Evolutionary conservation across 2,888 invertebrate species (phyloP), one percentile per base, ranked within the genome.

Genomic region (Polymixis flavicincta): DNA sequence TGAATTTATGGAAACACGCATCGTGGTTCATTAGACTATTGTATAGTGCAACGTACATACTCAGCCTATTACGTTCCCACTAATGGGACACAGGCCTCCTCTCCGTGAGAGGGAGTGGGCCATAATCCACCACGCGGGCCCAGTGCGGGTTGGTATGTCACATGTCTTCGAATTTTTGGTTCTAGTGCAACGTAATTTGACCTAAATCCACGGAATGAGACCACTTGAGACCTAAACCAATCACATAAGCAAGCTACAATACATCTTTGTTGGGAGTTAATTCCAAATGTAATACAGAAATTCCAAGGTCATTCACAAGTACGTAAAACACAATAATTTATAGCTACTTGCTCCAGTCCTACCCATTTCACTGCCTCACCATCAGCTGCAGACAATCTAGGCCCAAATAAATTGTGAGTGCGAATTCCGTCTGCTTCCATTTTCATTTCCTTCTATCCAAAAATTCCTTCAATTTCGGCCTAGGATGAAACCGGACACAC

Each of bases 391-490:
- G 80, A 74, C 70, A 63, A 74, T 76, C 76, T 84, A 81, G 76
- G 63, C 42, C 63, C 54, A 72, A 76, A 76, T 69, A 82, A 83
- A 81, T 83, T 70, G 60, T 68, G 50, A 54, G 70, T 3, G 25
- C 52, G 37, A 85, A 81, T 81, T 67, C 72, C 63, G 64, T 25
- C 73, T 55, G 63, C 28, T 17, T 55, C 66, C 60, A 81, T 74
- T 78, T 81, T 86, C 87, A 85, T 84, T 86, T 85, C 85, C 87
- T 45, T 71, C 76, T 59, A 74, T 76, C 74, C 78, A 64, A 71
- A 82, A 77, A 82, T 83, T 78, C 57, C 82, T 75, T 71, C 75
- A 75, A 87, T 79, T 85, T 76, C 28, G 9, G 68, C 59, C 69
- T 71, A 78, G 74, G 65, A 57, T 63, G 52, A 65, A 78, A 81